Base-by-base conservation (phyloP, 2,113 vertebrate species). In the Centropus bengalensis region DNA sequence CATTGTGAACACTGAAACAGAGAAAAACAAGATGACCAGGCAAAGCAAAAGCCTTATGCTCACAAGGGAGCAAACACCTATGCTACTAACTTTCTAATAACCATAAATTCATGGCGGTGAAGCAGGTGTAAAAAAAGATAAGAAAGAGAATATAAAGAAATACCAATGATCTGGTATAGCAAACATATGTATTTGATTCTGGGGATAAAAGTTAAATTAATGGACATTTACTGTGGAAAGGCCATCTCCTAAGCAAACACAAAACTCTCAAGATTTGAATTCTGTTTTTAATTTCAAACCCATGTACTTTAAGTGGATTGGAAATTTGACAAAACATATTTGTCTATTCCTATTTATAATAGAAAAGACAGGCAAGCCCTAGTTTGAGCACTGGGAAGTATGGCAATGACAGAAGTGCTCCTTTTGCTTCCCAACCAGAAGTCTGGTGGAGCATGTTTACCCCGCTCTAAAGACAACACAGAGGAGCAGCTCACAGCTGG, bases 251-350 rank as follows among this genome's bases (percentile, higher is more conserved):
- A 78, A 88, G 63, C 87, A 63, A 94, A 90, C 68, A 85, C 70
- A 95, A 94, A 90, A 78, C 85, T 92, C 7, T 0, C 82, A 90
- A 71, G 27, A 84, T 64, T 52, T 4, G n/a, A 88, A 80, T 87
- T 93, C 93, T 96, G 96, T 27, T 94, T 96, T 94, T 78, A 80
- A 90, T 96, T 96, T 95, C 88, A 91, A 95, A 91, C 64, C n/a
- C 83, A 79, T 73, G 71, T 94, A 94, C 79, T 93, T 92, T 63
- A 94, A 94, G 88, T 81, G 89, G 88, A 94, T 91, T 87, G 96
- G 92, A 95, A 96, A 94, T 94, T 85, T 92, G 36, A 45, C 88
- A 94, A 91, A 95, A 89, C 79, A 74, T 10, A 55, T 79, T 91
- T 44, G 24, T 27, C 75, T 55, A 73, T 45, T 83, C 51, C 73